Conservation (phyloP, 1,140 invertebrate genomes). For the Drosophila pseudoobscura region DNA sequence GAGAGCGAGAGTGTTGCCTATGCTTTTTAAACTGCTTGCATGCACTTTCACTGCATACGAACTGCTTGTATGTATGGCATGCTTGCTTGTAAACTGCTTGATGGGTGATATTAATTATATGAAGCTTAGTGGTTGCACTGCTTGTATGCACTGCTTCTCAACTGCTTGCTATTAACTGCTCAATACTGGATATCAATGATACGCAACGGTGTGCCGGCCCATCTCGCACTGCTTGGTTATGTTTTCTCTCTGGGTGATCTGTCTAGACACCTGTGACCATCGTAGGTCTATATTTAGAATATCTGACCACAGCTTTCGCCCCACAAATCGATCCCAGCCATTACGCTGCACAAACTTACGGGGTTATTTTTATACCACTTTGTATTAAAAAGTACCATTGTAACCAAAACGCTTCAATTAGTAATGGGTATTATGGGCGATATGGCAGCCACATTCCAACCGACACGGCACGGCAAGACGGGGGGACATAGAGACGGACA, state of each 20-base stretch:
- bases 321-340: neutral
- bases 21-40: too few species aligned
- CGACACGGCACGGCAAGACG: constrained; percentile 4
- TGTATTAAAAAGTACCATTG: constrained; percentile 1
- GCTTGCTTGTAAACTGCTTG: too few species aligned
- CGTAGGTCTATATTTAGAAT: constrained; percentile 15
- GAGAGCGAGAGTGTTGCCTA: neutral
- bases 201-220: too few species aligned
- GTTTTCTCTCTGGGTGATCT: too few species aligned
- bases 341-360: neutral
- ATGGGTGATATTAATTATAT: too few species aligned
- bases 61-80: neutral
- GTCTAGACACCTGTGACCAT: too few species aligned
- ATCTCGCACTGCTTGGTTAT: too few species aligned
- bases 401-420: constrained; percentile 33
- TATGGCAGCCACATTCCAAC: constrained; percentile 32
- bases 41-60: neutral
- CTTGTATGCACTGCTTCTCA: too few species aligned
- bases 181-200: too few species aligned
- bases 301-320: constrained; percentile 1
- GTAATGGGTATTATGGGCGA: constrained; percentile 41
- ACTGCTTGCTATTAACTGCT: too few species aligned
- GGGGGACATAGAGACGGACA: too few species aligned
- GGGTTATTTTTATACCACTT: constrained; percentile 5
- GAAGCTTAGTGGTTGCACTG: too few species aligned